phyloP scores from a whole-genome alignment of 92 coral and sea anemone genomes.

The Porites cylindrica region DNA sequence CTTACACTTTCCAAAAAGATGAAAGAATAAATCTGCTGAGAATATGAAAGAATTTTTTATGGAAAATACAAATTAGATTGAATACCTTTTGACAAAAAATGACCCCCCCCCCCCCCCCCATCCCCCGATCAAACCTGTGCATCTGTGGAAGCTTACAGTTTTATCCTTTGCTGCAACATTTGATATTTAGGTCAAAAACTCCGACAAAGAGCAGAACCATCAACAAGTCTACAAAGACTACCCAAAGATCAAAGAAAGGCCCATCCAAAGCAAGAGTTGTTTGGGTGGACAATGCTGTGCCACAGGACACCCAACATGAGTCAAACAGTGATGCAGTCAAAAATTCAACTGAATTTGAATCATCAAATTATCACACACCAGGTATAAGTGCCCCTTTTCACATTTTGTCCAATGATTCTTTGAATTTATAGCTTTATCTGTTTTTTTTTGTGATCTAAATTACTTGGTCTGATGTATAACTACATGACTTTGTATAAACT shows the following conservation, averaged over 20 bases:
- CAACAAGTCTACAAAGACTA: conserved; percentile 2
- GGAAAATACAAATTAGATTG: too few relatives aligned
- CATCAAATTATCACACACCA: background rate
- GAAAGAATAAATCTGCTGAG: too few relatives aligned
- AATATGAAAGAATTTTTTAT: too few relatives aligned
- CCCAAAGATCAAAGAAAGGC: conserved; percentile 55
- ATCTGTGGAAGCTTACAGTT: too few relatives aligned
- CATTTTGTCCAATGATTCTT: too few relatives aligned
- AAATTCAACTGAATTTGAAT: background rate
- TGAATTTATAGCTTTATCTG: background rate
- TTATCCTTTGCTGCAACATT: background rate
- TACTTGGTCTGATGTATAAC: background rate
- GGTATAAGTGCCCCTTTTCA: background rate
- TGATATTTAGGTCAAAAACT: conserved; percentile 31
- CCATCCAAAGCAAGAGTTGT: conserved; percentile 62
- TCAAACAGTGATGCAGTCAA: background rate
- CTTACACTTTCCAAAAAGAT: too few relatives aligned
- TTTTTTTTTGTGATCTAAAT: background rate
- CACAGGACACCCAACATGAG: conserved; percentile 22
- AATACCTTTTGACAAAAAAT: too few relatives aligned
- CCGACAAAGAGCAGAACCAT: conserved; percentile 17
- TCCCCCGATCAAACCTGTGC: too few relatives aligned
- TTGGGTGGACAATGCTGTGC: conserved; percentile 56
- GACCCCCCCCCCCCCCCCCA: too few relatives aligned
- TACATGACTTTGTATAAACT: too few relatives aligned